Conservation (phyloP, 2,797 vertebrate genomes). For the Discoglossus pictus region DNA sequence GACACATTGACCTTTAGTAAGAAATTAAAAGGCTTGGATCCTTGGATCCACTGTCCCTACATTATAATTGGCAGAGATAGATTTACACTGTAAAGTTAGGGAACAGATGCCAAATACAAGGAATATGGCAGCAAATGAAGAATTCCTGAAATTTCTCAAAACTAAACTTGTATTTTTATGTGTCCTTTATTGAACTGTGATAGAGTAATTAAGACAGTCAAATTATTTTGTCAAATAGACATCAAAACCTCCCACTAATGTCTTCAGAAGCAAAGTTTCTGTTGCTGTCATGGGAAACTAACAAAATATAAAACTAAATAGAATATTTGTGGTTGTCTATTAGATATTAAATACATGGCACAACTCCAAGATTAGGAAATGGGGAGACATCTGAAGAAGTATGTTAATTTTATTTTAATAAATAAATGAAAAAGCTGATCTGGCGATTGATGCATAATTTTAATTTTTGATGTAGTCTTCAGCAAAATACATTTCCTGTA, state of each 20-base stretch:
- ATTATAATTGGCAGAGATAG: slow-evolving; percentile 65
- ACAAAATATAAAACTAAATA: too few species aligned
- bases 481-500: too few species aligned
- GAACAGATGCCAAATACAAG: slow-evolving; percentile 74
- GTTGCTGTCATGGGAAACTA: slow-evolving; percentile 61
- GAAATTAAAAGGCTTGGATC: slow-evolving; percentile 71
- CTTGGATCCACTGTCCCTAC: slow-evolving; percentile 48
- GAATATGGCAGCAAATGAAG: slow-evolving; percentile 66
- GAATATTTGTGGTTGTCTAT: too few species aligned
- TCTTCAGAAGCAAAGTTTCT: slow-evolving; percentile 60
- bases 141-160: slow-evolving; percentile 75
- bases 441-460: too few species aligned
- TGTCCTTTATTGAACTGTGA: slow-evolving; percentile 75
- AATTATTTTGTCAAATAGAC: slow-evolving; percentile 72
- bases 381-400: too few species aligned
- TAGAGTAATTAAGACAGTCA: slow-evolving; percentile 72
- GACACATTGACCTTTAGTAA: slow-evolving; percentile 70
- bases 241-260: slow-evolving; percentile 68
- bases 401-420: too few species aligned
- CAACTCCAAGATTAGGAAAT: too few species aligned
- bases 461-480: too few species aligned
- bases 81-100: slow-evolving; percentile 68
- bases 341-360: too few species aligned
- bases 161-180: slow-evolving; percentile 77
- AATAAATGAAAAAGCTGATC: too few species aligned